Percentiles rank a stretch among this genome's conserved stretches.
Conservation (phyloP, 2,113 vertebrate species). For the Dermatemys mawii region DNA sequence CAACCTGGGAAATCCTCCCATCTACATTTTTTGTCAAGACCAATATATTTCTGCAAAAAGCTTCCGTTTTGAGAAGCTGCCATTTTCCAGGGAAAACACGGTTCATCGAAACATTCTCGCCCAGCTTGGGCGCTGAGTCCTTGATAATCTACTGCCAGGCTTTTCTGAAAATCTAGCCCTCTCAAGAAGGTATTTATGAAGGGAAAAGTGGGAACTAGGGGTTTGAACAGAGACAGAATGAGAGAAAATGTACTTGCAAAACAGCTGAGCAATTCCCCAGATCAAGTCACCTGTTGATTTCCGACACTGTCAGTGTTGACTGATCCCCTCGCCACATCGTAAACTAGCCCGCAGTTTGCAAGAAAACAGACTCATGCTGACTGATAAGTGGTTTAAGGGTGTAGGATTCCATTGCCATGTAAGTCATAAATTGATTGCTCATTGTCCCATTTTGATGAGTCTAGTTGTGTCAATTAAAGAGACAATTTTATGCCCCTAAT, state of each 20-base stretch:
- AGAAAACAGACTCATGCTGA: neutral
- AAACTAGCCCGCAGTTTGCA: neutral
- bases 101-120: neutral
- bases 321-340: neutral
- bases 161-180: neutral
- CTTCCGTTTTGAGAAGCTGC: neutral
- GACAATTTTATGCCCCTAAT: rapidly evolving
- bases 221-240: neutral
- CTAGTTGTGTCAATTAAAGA: neutral
- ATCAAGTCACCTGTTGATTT: neutral
- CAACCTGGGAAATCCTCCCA: neutral
- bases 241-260: neutral
- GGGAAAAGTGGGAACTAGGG: neutral
- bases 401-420: neutral
- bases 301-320: neutral
- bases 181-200: neutral
- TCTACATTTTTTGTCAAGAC: neutral
- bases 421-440: neutral
- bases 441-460: neutral
- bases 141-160: neutral
- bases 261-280: neutral
- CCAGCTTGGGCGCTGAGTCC: neutral
- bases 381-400: neutral
- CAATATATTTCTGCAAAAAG: neutral
- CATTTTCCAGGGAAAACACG: neutral